Evolutionary conservation across 2,797 vertebrate species (phyloP).

Genomic region (Girardinus metallicus): DNA sequence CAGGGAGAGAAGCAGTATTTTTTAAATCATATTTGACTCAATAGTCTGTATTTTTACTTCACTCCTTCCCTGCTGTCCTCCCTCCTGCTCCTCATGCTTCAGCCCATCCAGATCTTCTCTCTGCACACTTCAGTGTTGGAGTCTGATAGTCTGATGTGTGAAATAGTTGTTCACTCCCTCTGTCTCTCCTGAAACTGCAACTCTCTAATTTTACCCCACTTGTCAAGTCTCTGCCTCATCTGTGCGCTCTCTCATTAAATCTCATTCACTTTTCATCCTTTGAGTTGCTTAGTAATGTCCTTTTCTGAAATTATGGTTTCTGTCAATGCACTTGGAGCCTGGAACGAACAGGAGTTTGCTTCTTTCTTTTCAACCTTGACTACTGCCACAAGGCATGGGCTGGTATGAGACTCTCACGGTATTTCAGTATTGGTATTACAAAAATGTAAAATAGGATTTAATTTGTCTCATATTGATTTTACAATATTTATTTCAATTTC

Average conservation of each 20-base stretch:
- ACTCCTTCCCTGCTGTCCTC: conserved; percentile 56
- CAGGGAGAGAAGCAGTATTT: conserved; percentile 53
- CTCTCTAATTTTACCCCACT: conserved; percentile 61
- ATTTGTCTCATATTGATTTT: background rate
- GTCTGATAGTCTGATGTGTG: conserved; percentile 69
- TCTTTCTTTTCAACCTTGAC: background rate
- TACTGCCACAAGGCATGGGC: background rate
- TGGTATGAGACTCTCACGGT: background rate
- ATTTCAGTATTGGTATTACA: background rate
- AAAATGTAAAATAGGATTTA: background rate
- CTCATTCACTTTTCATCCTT: conserved; percentile 34
- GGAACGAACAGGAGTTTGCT: background rate
- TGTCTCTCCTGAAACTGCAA: conserved; percentile 47
- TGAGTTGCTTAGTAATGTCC: conserved; percentile 26
- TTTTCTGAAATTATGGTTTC: conserved; percentile 37
- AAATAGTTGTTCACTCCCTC: conserved; percentile 66
- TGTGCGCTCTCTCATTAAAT: conserved; percentile 56
- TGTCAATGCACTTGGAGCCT: conserved; percentile 4
- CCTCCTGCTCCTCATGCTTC: conserved; percentile 50
- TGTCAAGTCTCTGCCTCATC: conserved; percentile 39
- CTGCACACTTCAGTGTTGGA: conserved; percentile 39
- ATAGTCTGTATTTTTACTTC: conserved; percentile 59
- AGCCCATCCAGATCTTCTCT: conserved; percentile 34
- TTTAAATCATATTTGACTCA: conserved; percentile 60
- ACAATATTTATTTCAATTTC: background rate